Conservation (phyloP, 2,888 invertebrate species). For the Aspidapion aeneum region DNA sequence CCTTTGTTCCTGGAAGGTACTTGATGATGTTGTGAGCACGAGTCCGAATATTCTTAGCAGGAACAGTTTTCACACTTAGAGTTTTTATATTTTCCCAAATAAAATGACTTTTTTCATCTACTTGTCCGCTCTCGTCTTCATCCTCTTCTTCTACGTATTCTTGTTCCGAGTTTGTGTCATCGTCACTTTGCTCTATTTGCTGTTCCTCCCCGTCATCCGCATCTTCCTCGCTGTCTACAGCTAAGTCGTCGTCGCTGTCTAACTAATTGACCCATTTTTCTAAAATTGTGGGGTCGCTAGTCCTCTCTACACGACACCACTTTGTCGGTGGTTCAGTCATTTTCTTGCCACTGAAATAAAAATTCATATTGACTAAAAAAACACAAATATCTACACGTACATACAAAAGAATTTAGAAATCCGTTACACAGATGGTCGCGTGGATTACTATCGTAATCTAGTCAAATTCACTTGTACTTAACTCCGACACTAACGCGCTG, state of each 20-base stretch:
- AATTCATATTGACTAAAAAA: no score
- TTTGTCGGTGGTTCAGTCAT: no score
- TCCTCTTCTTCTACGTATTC: conserved; percentile 3
- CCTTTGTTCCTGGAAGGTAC: background rate
- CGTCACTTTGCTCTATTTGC: conserved; percentile 2
- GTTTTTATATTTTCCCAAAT: background rate
- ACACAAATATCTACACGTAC: no score
- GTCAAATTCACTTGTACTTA: no score
- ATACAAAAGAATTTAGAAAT: no score
- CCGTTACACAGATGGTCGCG: no score
- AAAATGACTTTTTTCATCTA: background rate
- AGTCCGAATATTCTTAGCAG: background rate
- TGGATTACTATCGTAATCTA: no score
- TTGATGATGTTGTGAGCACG: background rate
- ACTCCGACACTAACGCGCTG: no score
- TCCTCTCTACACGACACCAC: no score
- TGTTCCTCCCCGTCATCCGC: background rate
- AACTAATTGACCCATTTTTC: no score
- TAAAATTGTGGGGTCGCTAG: no score
- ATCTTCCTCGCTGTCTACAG: conserved; percentile 3
- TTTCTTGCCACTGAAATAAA: no score
- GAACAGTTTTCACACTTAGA: background rate
- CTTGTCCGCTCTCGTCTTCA: background rate
- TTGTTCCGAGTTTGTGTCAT: conserved; percentile 10
- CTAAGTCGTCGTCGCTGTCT: conserved; percentile 1